phyloP scores from a whole-genome alignment of 2,797 vertebrate genomes.

The Apogon talboti region DNA sequence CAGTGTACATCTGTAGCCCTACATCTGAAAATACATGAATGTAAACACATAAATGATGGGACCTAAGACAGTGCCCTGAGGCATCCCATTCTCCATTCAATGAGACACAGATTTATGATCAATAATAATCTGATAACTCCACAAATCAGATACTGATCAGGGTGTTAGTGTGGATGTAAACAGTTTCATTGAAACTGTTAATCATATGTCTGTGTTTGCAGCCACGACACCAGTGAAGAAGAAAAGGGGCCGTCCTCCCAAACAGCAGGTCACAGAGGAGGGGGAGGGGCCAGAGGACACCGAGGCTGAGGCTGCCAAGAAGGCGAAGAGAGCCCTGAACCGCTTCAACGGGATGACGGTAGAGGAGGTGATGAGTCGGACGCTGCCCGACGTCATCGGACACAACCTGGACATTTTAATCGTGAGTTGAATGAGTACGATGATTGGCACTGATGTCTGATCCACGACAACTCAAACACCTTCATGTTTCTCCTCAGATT shows the following conservation, averaged over 20 bases:
- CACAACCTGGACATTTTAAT: conserved; percentile 97
- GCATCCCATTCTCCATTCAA: no score
- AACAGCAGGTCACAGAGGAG: conserved; percentile 53
- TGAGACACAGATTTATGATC: no score
- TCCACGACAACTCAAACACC: not conserved
- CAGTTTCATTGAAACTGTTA: no score
- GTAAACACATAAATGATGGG: no score
- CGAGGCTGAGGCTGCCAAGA: conserved; percentile 84
- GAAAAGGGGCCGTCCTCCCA: conserved; percentile 86
- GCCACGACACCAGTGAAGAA: conserved; percentile 85
- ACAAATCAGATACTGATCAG: no score
- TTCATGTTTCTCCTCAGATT: conserved; percentile 85
- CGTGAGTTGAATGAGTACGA: conserved; percentile 84
- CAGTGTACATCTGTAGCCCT: no score
- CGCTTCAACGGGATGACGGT: conserved; percentile 96
- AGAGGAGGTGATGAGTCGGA: conserved; percentile 94
- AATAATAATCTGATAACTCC: no score
- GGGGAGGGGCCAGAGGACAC: conserved; percentile 84
- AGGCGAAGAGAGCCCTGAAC: conserved; percentile 92
- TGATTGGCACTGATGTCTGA: not conserved
- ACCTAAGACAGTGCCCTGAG: no score
- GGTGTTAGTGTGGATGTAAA: no score
- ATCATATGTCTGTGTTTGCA: conserved; percentile 21
- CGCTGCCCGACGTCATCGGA: conserved; percentile 94
- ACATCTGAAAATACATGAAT: no score